Conservation (phyloP, 2,113 vertebrate genomes). For the Pyxicephalus adspersus region DNA sequence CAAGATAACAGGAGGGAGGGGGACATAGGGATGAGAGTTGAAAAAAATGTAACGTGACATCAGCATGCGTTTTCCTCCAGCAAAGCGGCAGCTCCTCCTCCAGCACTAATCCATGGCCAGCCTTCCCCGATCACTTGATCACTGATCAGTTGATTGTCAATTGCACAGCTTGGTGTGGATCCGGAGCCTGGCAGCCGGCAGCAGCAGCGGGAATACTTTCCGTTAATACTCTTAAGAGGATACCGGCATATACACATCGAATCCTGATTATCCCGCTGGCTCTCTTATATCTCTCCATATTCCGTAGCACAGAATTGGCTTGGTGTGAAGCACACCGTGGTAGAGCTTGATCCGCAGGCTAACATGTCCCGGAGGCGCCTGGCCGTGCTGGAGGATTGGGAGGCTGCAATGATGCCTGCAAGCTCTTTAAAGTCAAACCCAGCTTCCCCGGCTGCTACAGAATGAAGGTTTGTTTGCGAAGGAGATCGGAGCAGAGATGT, state of each 20-base stretch:
- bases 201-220: slow-evolving; percentile 4
- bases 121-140: slow-evolving; percentile 43
- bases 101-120: slow-evolving; percentile 53
- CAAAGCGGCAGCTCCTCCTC: slow-evolving; percentile 70
- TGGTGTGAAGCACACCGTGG: background rate
- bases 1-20: slow-evolving; percentile 13
- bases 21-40: background rate
- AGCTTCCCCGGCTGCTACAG: slow-evolving; percentile 73
- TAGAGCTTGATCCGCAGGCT: slow-evolving; percentile 11
- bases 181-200: background rate
- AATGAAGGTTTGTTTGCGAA: slow-evolving; percentile 77
- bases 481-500: slow-evolving; percentile 80
- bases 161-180: slow-evolving; percentile 35
- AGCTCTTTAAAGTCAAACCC: slow-evolving; percentile 73
- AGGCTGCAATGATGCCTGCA: slow-evolving; percentile 66
- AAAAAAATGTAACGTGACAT: slow-evolving; percentile 60
- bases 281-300: background rate
- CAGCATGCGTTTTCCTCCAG: slow-evolving; percentile 73
- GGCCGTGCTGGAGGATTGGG: slow-evolving; percentile 66
- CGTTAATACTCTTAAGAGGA: slow-evolving; percentile 19
- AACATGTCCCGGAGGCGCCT: slow-evolving; percentile 69
- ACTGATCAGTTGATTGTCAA: slow-evolving; percentile 43
- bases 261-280: background rate
- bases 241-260: background rate
- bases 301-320: background rate